These are phyloP conservation scores for Agriotes lineatus DNA, from an alignment of 2,888 invertebrate genomes.

Conservation along the genomic window DNA sequence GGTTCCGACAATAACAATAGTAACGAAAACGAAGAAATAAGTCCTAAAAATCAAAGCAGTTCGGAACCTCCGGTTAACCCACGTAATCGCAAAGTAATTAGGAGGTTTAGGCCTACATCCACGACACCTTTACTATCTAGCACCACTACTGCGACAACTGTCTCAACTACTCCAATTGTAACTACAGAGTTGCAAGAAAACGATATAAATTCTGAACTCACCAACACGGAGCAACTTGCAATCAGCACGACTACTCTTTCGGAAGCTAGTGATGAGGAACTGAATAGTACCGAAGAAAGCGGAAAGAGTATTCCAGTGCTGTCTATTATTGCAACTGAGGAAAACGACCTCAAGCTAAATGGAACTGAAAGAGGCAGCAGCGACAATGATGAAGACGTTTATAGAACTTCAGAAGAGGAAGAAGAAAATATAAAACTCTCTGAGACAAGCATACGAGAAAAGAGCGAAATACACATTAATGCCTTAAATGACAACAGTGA, in stretches of 20 bases:
- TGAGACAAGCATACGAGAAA: slow-evolving; percentile 64
- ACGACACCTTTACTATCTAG: slow-evolving; percentile 17
- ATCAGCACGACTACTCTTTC: neutral
- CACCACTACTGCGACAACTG: slow-evolving; percentile 9
- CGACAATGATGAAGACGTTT: slow-evolving; percentile 44
- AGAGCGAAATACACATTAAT: slow-evolving; percentile 55
- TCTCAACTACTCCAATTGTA: neutral
- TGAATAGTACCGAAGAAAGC: neutral
- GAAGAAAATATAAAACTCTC: slow-evolving; percentile 65
- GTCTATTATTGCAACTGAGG: neutral
- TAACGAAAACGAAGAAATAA: neutral
- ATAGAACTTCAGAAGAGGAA: slow-evolving; percentile 52
- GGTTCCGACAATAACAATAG: neutral
- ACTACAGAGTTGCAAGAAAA: slow-evolving; percentile 3
- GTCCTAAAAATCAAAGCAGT: too few species aligned
- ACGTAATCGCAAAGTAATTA: slow-evolving; percentile 25
- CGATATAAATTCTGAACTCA: neutral
- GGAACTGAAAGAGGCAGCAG: slow-evolving; percentile 10
- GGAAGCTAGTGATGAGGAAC: neutral
- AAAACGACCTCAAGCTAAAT: neutral
- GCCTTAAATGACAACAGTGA: slow-evolving; percentile 17
- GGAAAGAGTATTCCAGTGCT: neutral
- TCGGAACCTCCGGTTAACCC: neutral
- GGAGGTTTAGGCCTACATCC: slow-evolving; percentile 41
- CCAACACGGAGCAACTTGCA: neutral